Evolutionary conservation across 2,888 invertebrate species (phyloP), one percentile per base, ranked within the genome.

Genomic region (Calameuta pallipes): DNA sequence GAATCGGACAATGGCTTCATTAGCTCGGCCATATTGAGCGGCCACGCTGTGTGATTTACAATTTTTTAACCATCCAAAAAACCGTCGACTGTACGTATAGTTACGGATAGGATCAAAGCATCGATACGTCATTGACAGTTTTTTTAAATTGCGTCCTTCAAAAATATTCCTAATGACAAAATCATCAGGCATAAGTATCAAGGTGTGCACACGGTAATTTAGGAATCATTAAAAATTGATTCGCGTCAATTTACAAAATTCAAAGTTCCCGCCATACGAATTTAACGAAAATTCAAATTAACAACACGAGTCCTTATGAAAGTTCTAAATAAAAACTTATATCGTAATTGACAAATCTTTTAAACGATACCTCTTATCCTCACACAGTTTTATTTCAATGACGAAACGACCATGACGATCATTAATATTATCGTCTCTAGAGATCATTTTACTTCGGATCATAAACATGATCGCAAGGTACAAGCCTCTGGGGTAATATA

Each of bases 1-100:
- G 73, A 71, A 31, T 71, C 33, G 81, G 79, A 80, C 69, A 76
- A 74, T 75, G 74, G 68, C 79, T 80, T 76, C 79, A 76, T 82
- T 80, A 81, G 41, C 12, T 71, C 23, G 56, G 56, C 56, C 56
- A 56, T 56, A 56, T 56, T 56, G 56, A 56, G 56, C 56, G 9
- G 56, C 23, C 23, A 56, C 56, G 56, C 56, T 56, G 9, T 23
- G 23, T 56, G 56, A 23, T 56, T 56, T 56, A 23, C 23, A 56
- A 56, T 9, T 56, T 56, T 56, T 56, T 56, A 23, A 9, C 2
- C 23, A 56, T 56, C 9, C 9, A 56, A 56, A 56, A 56, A 56
- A 56, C 9, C 56, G 0, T 23, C 23, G 23, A 56, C 23, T 1
- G 9, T 56, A 56, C 9, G 9, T 23, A 56, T 56, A 56, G 56